Evolutionary conservation across 2,888 invertebrate species (phyloP).

Genomic region (Sialis lutaria): DNA sequence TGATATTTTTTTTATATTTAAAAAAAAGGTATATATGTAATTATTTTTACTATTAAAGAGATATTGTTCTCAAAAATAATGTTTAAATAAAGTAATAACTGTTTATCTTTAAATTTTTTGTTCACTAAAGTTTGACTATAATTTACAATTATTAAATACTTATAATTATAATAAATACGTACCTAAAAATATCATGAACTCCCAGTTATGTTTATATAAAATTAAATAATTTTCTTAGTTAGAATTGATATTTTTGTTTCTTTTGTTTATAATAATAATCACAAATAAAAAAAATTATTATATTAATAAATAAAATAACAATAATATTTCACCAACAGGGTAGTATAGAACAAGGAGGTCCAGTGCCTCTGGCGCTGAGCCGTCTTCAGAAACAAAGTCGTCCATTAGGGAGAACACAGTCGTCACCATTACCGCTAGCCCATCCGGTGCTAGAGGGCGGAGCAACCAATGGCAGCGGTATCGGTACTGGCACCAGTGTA

Average conservation of each 20-base stretch:
- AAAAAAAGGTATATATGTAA: too few relatives aligned
- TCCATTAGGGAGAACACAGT: conserved; percentile 84
- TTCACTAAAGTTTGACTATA: too few relatives aligned
- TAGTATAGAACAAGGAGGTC: not conserved
- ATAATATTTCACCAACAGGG: too few relatives aligned
- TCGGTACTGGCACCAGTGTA: conserved; percentile 3
- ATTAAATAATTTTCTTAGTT: not conserved
- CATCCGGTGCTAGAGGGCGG: conserved; percentile 60
- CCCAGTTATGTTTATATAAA: not conserved
- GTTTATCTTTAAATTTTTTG: too few relatives aligned
- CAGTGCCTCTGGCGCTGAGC: conserved; percentile 34
- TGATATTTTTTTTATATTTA: too few relatives aligned
- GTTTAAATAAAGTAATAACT: too few relatives aligned
- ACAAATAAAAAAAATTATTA: too few relatives aligned
- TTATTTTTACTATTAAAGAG: too few relatives aligned
- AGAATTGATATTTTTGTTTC: not conserved
- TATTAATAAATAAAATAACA: too few relatives aligned
- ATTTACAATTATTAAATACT: too few relatives aligned
- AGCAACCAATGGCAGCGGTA: conserved; percentile 17
- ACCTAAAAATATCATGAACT: not conserved
- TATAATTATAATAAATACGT: too few relatives aligned
- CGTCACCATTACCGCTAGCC: conserved; percentile 78
- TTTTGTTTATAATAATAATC: not conserved
- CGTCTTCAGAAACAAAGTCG: conserved; percentile 53
- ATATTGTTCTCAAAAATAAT: too few relatives aligned